Base-by-base conservation (phyloP, 1,140 invertebrate species). In the Paramacrobiotus metropolitanus region DNA sequence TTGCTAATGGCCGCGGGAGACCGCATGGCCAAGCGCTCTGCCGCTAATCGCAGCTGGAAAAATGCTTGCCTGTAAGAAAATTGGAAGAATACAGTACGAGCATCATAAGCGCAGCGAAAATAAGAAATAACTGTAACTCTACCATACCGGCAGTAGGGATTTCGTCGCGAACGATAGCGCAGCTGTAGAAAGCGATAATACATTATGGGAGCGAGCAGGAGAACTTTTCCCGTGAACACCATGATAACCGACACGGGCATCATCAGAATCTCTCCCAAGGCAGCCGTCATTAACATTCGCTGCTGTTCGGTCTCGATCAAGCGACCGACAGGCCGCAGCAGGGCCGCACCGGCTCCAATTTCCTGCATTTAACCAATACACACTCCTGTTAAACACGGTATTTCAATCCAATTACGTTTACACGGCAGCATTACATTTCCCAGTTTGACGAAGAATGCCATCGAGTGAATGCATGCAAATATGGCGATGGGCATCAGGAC, bases 131-230 rank as follows among this genome's bases (percentile, higher is more conserved):
- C 15, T 20, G 15, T 55, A 55, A 20, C 15, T 20, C 28, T 55
- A 55, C 65, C 65, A 64, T 68, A 76, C 74, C 74, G 71, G 28
- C 86, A 92, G 74, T 90, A 92, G 0, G 90, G 90, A 79, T 97
- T 97, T 67, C 92, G 82, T 62, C 86, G 80, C 2, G 90, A 95
- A 34, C 83, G 75, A 74, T 95, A 90, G 59, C 92, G 81, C 68
- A 91, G 73, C 45, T 81, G 80, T 62, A 96, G 74, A 73, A 96
- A 96, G 68, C 92, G 86, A 74, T 93, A 95, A 75, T 95, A 97
- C 59, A 93, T 79, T 70, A 95, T 84, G 34, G 89, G 88, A 31
- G 89, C 84, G 64, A 95, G 59, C 15, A 55, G 48, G 15, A 55
- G 15, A 9, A 55, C 28, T 24, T 55, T 55, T 24, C 48, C 48